Base-by-base conservation (phyloP, 2,888 invertebrate genomes). In the Cheilosia impressa region DNA sequence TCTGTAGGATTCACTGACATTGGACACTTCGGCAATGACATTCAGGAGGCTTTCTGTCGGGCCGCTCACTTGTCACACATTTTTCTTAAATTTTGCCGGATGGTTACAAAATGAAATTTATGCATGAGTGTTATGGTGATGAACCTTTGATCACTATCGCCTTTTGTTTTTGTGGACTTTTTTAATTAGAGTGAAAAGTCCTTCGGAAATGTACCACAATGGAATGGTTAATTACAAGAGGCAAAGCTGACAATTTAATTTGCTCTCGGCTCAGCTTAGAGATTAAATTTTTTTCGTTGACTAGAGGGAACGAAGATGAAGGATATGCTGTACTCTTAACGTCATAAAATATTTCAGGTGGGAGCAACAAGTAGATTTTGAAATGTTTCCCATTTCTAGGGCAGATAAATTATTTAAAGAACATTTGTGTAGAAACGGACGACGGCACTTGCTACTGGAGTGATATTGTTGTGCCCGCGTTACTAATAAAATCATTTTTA, bases 61-160 rank as follows among this genome's bases (percentile, higher is more conserved):
- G 15, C 17, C n/a, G 52, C 53, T 19, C 31, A 7, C 24, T 65
- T 65, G n/a, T 0, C 4, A 4, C 13, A 41, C 19, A 34, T 22
- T 34, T 4, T 41, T 38, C 24, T 4, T 6, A 0, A 24, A 50
- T 17, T 71, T 50, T 55, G 4, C 41, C 47, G 27, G 58, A 5
- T 24, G 47, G 71, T 57, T 57, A 69, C n/a, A 31, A 57, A 66
- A 43, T 69, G 0, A 19, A 58, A 71, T 71, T 71, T 71, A 72
- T 72, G 50, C 72, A 72, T 72, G 50, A 72, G 22, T 72, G 34
- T 72, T 72, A 43, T 43, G 27, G 43, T 24, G 22, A 76, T 7
- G 27, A 53, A 41, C 50, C 57, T 76, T 76, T 66, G 75, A 76
- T 76, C 31, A 53, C 66, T 58, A 66, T 76, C 65, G 27, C 13